Conservation (phyloP, 2,888 invertebrate genomes). For the Ectemnius lituratus region DNA sequence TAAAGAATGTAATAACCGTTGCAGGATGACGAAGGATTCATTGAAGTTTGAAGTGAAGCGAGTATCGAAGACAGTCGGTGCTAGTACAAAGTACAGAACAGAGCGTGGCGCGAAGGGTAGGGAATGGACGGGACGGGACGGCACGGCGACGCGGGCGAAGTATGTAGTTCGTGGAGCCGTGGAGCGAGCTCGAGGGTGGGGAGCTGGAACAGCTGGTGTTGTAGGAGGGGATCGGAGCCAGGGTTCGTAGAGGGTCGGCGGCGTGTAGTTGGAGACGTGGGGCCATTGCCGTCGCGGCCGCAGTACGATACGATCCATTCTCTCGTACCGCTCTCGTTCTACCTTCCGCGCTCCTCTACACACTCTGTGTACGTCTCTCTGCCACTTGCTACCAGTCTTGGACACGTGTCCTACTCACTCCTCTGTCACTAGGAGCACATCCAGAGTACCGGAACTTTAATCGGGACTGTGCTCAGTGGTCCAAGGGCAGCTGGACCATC, state of each 20-base stretch:
- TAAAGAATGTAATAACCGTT: too few species aligned
- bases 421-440: not conserved
- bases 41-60: too few species aligned
- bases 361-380: too few species aligned
- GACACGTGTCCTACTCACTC: not conserved
- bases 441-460: too few species aligned
- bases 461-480: too few species aligned
- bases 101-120: slow-evolving; percentile 37
- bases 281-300: slow-evolving; percentile 75
- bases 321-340: slow-evolving; percentile 39
- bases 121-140: slow-evolving; percentile 33
- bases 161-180: slow-evolving; percentile 26
- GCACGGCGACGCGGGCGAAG: slow-evolving; percentile 27
- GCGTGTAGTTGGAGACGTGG: slow-evolving; percentile 68
- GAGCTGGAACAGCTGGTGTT: slow-evolving; percentile 37
- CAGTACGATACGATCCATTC: slow-evolving; percentile 65
- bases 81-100: not conserved
- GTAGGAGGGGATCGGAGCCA: slow-evolving; percentile 50
- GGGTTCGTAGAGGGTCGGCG: slow-evolving; percentile 69
- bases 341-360: slow-evolving; percentile 24
- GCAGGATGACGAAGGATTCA: too few species aligned
- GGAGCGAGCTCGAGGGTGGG: slow-evolving; percentile 49
- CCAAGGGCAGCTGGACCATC: too few species aligned
- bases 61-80: slow-evolving; percentile 11
- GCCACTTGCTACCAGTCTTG: too few species aligned